Conservation (phyloP, 2,888 invertebrate genomes). For the Spodoptera exigua region DNA sequence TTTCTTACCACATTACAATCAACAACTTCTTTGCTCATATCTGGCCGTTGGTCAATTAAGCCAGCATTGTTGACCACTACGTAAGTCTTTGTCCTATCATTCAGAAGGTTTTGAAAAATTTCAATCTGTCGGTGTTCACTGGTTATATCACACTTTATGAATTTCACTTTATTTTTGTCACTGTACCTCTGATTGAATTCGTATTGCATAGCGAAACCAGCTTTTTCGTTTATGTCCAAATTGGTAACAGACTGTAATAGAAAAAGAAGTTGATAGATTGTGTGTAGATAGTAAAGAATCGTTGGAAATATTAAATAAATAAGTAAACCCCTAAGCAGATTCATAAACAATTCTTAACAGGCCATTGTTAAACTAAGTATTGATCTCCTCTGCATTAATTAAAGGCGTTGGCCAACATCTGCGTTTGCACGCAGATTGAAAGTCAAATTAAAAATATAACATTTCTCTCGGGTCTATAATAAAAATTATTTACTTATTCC, state of each 20-base stretch:
- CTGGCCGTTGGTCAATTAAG: slow-evolving; percentile 55
- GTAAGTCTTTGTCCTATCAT: slow-evolving; percentile 58
- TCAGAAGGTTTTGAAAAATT: slow-evolving; percentile 52
- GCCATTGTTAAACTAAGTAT: no score
- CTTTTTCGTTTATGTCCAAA: slow-evolving; percentile 60
- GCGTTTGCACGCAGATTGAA: no score
- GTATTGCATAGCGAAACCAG: slow-evolving; percentile 56
- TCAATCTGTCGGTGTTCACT: slow-evolving; percentile 57
- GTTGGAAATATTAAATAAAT: no score
- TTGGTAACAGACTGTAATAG: slow-evolving; percentile 62
- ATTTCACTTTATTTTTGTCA: slow-evolving; percentile 53
- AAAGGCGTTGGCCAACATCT: no score
- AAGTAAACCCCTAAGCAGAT: no score
- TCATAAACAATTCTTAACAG: no score
- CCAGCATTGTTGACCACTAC: slow-evolving; percentile 70
- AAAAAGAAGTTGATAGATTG: background rate
- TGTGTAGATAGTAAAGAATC: no score
- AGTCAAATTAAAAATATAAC: no score
- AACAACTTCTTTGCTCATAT: slow-evolving; percentile 56
- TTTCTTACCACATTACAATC: slow-evolving; percentile 65
- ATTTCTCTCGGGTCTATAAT: no score
- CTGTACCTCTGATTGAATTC: slow-evolving; percentile 60
- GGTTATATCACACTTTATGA: slow-evolving; percentile 67
- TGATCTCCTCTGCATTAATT: no score
- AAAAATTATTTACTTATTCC: no score